phyloP scores from a whole-genome alignment of 92 coral and sea anemone species.

The Parazoanthus swiftii region DNA sequence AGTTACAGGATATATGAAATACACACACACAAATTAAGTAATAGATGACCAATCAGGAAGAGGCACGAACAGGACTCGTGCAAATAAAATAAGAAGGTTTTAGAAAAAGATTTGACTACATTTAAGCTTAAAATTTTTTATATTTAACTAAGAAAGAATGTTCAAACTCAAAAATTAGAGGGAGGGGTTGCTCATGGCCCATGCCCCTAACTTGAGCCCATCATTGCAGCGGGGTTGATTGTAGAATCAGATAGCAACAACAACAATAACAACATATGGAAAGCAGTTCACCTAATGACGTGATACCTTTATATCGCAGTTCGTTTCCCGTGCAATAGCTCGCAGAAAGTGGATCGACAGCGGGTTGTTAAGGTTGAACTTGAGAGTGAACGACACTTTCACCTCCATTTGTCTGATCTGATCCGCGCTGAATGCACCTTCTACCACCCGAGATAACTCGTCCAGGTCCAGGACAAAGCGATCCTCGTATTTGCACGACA shows the following conservation, averaged over 20 bases:
- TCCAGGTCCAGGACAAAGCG: conserved; percentile 58
- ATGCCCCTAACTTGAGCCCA: too few relatives aligned
- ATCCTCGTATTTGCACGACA: conserved; percentile 67
- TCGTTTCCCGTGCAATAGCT: conserved; percentile 56
- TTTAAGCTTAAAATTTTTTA: too few relatives aligned
- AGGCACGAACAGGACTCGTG: too few relatives aligned
- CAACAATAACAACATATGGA: background rate
- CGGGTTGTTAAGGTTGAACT: conserved; percentile 55
- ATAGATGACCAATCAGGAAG: too few relatives aligned
- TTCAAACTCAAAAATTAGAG: too few relatives aligned
- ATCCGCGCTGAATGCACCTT: conserved; percentile 41
- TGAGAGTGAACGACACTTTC: conserved; percentile 37
- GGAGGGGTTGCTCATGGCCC: too few relatives aligned
- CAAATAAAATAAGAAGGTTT: too few relatives aligned
- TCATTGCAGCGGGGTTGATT: background rate
- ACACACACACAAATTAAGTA: too few relatives aligned
- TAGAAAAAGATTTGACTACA: too few relatives aligned
- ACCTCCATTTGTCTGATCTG: conserved; percentile 59
- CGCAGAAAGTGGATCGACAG: conserved; percentile 65
- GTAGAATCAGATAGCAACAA: too few relatives aligned
- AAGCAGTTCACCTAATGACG: background rate
- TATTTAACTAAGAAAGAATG: too few relatives aligned
- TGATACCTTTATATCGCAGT: conserved; percentile 36
- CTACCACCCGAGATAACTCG: conserved; percentile 55
- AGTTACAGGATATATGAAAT: too few relatives aligned